These are phyloP conservation scores for Petrolisthes manimaculis DNA, from an alignment of 2,888 invertebrate species.

Conservation along the genomic window DNA sequence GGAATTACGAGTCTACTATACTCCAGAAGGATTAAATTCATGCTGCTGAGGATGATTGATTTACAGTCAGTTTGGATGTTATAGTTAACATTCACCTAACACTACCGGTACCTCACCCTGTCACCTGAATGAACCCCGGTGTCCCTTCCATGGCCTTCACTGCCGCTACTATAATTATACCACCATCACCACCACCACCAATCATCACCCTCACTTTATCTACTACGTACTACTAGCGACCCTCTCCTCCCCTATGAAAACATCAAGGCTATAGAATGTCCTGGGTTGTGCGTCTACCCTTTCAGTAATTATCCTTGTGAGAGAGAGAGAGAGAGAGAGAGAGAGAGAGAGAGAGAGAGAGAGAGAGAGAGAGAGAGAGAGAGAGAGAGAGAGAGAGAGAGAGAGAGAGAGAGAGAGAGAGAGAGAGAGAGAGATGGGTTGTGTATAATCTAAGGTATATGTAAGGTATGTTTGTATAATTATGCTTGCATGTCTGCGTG, in stretches of 20 bases:
- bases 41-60: background rate
- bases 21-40: background rate
- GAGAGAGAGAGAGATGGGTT: background rate
- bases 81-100: background rate
- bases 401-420: constrained; percentile 24
- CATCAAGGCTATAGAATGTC: background rate
- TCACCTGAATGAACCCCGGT: background rate
- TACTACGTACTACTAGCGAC: background rate
- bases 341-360: background rate
- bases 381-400: constrained; percentile 6
- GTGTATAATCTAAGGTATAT: background rate
- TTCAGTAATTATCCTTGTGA: background rate
- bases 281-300: background rate
- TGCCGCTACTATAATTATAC: background rate
- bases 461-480: background rate
- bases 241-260: too few relatives aligned
- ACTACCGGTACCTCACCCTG: background rate
- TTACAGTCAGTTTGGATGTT: background rate
- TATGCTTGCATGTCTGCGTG: too few relatives aligned
- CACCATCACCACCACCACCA: too few relatives aligned
- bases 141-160: background rate
- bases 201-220: background rate
- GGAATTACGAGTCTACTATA: background rate
- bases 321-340: background rate
- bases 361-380: background rate